Evolutionary conservation across 1,140 invertebrate genomes (phyloP), one percentile per base, ranked within the genome.

Genomic region (Drosophila paulistorum): DNA sequence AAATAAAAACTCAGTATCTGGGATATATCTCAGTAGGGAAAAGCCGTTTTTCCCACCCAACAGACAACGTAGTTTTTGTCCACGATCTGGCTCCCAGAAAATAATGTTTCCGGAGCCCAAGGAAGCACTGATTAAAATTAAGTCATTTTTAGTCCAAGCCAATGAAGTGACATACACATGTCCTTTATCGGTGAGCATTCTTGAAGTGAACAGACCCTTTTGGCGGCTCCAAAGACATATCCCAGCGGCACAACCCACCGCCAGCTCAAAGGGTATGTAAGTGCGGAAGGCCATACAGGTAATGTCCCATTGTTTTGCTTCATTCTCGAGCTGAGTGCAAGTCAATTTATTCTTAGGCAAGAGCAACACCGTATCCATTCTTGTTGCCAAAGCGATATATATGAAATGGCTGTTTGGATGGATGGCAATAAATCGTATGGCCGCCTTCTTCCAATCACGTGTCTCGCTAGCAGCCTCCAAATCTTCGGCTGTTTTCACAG

Each of bases 261-360:
- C 79, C 37, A 78, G 3, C 5, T 66, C 51, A 0, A 7, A n/a
- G 14, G 3, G 0, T 1, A n/a, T 7, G 4, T 17, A 73, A 0
- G 79, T 79, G 6, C 74, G 70, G 17, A 77, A 81, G 7, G 66
- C 54, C 0, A 9, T 62, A 33, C 79, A 81, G 26, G 35, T 48
- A 7, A 67, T 10, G 7, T 65, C 10, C 17, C 1, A 5, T 9
- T 77, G 78, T 0, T 62, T 2, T 0, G 0, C 17, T 0, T 10
- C 0, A 39, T 35, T 23, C 10, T 7, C 1, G 0, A 77, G 3
- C 0, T 0, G 3, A 0, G n/a, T 7, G 0, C 37, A 17, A 0
- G 23, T 11, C 0, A 30, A n/a, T 10, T 3, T 5, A 0, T 1
- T 48, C 1, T 65, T 23, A 11, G 20, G 10, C 0, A 10, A 65